Percentiles rank a stretch among this genome's conserved stretches.
Conservation (phyloP, 2,113 vertebrate species). For the Tetrao urogallus region DNA sequence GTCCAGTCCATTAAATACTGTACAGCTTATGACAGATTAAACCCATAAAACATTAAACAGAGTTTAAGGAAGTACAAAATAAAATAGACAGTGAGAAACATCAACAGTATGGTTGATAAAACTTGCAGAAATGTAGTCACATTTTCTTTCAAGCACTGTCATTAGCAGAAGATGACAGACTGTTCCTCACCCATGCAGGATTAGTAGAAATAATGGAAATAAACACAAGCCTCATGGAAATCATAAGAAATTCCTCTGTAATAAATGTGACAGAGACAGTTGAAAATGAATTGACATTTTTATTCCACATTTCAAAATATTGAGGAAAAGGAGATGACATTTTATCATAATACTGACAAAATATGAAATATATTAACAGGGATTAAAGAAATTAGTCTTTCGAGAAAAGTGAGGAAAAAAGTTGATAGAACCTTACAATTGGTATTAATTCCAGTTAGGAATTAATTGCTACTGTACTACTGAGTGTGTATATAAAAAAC, state of each 20-base stretch:
- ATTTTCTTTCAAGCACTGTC: background rate
- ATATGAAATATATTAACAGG: background rate
- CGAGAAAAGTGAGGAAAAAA: background rate
- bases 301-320: constrained; percentile 9
- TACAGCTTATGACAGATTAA: background rate
- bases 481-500: background rate
- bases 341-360: constrained; percentile 12
- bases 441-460: background rate
- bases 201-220: constrained; percentile 3
- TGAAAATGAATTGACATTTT: constrained; percentile 10
- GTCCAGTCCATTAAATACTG: background rate
- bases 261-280: background rate
- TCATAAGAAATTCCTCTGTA: background rate
- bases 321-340: constrained; percentile 28
- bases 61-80: background rate
- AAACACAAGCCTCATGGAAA: background rate
- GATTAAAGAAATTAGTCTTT: background rate
- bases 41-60: background rate
- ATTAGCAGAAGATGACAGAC: background rate
- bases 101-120: background rate
- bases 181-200: background rate
- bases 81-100: background rate
- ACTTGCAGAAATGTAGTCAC: background rate
- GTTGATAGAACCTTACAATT: background rate
- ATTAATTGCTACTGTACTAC: background rate